A percentile compares a stretch with the other conserved stretches of the same genome.
These are phyloP conservation scores for Tenthredo mesomela DNA, from an alignment of 2,888 invertebrate genomes.

Conservation along the genomic window DNA sequence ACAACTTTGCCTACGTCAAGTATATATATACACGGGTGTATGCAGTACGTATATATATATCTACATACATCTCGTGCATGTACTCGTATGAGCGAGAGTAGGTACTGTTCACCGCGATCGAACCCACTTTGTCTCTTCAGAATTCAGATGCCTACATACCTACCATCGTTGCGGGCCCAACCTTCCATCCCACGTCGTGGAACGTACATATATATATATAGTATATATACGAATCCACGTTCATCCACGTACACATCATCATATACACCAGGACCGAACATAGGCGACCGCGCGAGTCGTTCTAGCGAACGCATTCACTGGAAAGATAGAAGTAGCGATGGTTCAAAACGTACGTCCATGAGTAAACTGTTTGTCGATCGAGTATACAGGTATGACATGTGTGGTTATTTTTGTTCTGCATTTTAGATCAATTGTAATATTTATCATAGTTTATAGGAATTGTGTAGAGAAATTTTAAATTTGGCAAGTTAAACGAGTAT, in stretches of 20 bases:
- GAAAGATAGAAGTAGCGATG: slow-evolving; percentile 49
- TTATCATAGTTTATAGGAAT: neutral
- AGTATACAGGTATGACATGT: neutral
- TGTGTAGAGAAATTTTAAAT: neutral
- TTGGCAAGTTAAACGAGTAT: neutral
- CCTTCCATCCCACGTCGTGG: slow-evolving; percentile 59
- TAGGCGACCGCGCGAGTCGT: slow-evolving; percentile 45
- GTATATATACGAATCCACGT: slow-evolving; percentile 42
- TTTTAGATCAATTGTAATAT: neutral
- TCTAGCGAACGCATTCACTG: slow-evolving; percentile 54
- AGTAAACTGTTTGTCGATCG: neutral
- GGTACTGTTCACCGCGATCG: slow-evolving; percentile 49
- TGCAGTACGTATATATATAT: neutral
- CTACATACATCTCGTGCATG: neutral
- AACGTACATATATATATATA: neutral
- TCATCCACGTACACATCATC: slow-evolving; percentile 36
- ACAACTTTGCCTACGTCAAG: slow-evolving; percentile 16
- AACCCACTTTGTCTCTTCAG: slow-evolving; percentile 63
- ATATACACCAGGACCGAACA: slow-evolving; percentile 28
- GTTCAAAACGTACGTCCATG: slow-evolving; percentile 22
- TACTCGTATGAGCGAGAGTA: slow-evolving; percentile 10
- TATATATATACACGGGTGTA: neutral
- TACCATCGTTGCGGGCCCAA: slow-evolving; percentile 54
- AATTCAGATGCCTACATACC: slow-evolving; percentile 63
- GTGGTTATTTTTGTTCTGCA: neutral